A percentile compares a stretch with the other conserved stretches of the same genome.
These are phyloP conservation scores for Zaprionus vittiger DNA, from an alignment of 1,140 invertebrate genomes.

Conservation along the genomic window DNA sequence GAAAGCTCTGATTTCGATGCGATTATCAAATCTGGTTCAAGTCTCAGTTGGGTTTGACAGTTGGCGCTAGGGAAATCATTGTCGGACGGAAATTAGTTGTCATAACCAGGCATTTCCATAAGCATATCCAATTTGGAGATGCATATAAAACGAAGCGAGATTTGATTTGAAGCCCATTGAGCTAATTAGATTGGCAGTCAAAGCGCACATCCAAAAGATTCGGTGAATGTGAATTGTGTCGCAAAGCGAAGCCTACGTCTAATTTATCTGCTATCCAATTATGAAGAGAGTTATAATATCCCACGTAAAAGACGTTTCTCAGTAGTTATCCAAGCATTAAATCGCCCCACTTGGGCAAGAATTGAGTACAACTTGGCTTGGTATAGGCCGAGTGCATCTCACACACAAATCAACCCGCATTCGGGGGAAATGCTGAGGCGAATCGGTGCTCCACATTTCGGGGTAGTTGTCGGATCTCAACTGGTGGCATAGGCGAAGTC, in stretches of 20 bases:
- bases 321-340: slow-evolving; percentile 24
- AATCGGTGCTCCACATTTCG: slow-evolving; percentile 48
- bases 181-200: slow-evolving; percentile 51
- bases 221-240: slow-evolving; percentile 4
- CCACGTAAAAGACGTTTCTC: slow-evolving; percentile 23
- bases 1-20: slow-evolving; percentile 47
- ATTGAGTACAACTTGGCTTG: slow-evolving; percentile 29
- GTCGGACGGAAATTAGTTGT: slow-evolving; percentile 68
- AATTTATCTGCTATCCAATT: slow-evolving; percentile 44
- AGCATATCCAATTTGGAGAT: slow-evolving; percentile 38
- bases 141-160: slow-evolving; percentile 46
- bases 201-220: slow-evolving; percentile 4
- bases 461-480: slow-evolving; percentile 1
- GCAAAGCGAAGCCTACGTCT: slow-evolving; percentile 27
- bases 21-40: slow-evolving; percentile 19
- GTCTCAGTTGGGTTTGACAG: slow-evolving; percentile 20
- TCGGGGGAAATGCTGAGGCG: slow-evolving; percentile 8
- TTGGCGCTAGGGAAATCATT: slow-evolving; percentile 36
- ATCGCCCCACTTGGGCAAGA: slow-evolving; percentile 41
- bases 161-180: slow-evolving; percentile 25
- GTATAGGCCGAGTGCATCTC: slow-evolving; percentile 38
- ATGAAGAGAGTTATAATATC: slow-evolving; percentile 11
- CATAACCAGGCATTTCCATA: slow-evolving; percentile 47
- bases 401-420: slow-evolving; percentile 49
- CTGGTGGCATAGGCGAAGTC: slow-evolving; percentile 11